Evolutionary conservation across 2,888 invertebrate species (phyloP).

Genomic region (Epistrophe grossulariae): DNA sequence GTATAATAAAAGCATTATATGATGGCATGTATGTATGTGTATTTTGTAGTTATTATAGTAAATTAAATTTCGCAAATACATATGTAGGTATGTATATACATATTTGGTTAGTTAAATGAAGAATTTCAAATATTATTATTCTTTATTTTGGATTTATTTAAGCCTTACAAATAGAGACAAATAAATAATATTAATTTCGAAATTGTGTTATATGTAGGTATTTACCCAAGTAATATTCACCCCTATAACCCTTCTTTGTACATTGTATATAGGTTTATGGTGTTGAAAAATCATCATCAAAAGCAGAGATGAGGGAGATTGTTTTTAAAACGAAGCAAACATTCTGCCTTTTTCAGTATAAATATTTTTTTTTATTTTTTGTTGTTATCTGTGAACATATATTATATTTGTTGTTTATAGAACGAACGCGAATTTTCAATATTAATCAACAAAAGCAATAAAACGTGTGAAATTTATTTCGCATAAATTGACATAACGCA

Average conservation of each 20-base stretch:
- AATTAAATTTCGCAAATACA: not conserved
- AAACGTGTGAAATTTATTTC: slow-evolving; percentile 25
- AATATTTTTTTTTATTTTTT: not conserved
- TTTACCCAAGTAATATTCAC: slow-evolving; percentile 8
- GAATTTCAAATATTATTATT: slow-evolving; percentile 22
- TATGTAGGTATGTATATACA: no score
- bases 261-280: no score
- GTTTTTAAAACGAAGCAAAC: slow-evolving; percentile 4
- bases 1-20: not conserved
- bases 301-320: not conserved
- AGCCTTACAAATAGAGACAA: not conserved
- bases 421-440: slow-evolving; percentile 31
- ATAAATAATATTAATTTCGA: slow-evolving; percentile 17
- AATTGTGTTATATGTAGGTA: not conserved
- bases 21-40: not conserved
- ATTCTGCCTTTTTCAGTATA: not conserved
- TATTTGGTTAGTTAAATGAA: not conserved
- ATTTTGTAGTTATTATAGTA: not conserved
- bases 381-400: slow-evolving; percentile 20
- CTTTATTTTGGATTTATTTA: slow-evolving; percentile 17
- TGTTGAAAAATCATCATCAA: no score
- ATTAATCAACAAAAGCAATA: slow-evolving; percentile 53
- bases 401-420: slow-evolving; percentile 30
- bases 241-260: not conserved
- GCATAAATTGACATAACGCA: slow-evolving; percentile 32